phyloP scores from a whole-genome alignment of 1,140 invertebrate species.

The Pseudomyrmex gracilis region DNA sequence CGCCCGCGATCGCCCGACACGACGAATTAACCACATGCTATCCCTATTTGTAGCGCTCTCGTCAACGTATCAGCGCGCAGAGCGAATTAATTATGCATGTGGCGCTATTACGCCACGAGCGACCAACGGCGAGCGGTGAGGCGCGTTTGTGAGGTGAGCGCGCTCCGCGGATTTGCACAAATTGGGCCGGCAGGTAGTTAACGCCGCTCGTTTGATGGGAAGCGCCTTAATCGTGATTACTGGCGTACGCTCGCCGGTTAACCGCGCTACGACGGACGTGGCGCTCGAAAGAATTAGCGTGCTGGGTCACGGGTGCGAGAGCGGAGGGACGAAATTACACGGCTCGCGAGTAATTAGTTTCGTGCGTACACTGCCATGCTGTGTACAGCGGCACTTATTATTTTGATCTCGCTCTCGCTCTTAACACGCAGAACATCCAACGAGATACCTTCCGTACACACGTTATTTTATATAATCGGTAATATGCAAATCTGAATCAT shows the following conservation, averaged over 20 bases:
- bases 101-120: conserved; percentile 68
- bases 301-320: conserved; percentile 35
- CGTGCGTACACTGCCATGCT: neutral
- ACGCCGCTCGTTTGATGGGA: conserved; percentile 47
- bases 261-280: conserved; percentile 40
- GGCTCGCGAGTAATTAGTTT: conserved; percentile 41
- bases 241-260: conserved; percentile 42
- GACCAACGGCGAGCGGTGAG: conserved; percentile 39
- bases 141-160: conserved; percentile 36
- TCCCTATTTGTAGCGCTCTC: conserved; percentile 74
- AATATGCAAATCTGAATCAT: too few species aligned
- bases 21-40: conserved; percentile 78
- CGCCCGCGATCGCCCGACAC: conserved; percentile 68
- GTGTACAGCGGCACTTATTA: neutral
- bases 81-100: conserved; percentile 77
- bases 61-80: conserved; percentile 73
- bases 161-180: conserved; percentile 44
- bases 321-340: conserved; percentile 51
- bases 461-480: neutral
- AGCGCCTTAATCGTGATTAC: conserved; percentile 56
- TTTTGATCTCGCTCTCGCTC: neutral
- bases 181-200: conserved; percentile 52
- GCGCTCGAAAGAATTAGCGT: conserved; percentile 49
- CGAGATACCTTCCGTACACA: neutral
- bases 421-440: neutral